Conservation (phyloP, 2,888 invertebrate species). For the Torymus auratus region DNA sequence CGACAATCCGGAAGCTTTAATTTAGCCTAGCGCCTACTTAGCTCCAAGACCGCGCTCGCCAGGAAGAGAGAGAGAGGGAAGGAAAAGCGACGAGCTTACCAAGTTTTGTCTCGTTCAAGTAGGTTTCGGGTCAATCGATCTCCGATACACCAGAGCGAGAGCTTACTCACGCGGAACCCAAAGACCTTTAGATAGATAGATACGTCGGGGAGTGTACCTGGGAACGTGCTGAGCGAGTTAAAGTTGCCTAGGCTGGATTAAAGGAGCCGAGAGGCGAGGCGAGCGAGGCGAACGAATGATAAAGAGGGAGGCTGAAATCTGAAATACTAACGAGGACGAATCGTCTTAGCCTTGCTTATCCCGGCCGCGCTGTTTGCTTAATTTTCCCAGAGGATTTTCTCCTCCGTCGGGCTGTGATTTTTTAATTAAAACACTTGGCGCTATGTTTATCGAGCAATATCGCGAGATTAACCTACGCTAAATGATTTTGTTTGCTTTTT, state of each 20-base stretch:
- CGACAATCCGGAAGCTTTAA: slow-evolving; percentile 8
- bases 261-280: neutral
- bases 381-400: too few species aligned
- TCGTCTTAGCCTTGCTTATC: neutral
- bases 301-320: neutral
- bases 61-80: neutral
- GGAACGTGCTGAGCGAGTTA: slow-evolving; percentile 28
- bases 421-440: too few species aligned
- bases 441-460: too few species aligned
- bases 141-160: neutral
- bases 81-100: slow-evolving; percentile 25
- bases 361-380: neutral
- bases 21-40: slow-evolving; percentile 20
- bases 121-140: slow-evolving; percentile 34
- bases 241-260: slow-evolving; percentile 13
- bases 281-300: neutral
- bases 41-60: neutral
- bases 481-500: too few species aligned
- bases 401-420: too few species aligned
- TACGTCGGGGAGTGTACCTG: neutral
- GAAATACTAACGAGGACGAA: slow-evolving; percentile 6
- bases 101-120: slow-evolving; percentile 27
- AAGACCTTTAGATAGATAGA: slow-evolving; percentile 25
- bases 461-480: too few species aligned
- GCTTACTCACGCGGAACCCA: slow-evolving; percentile 16